A percentile compares a stretch with the other conserved stretches of the same genome.
Evolutionary conservation across 2,797 vertebrate species (phyloP).

Genomic region (Sciurus vulgaris): DNA sequence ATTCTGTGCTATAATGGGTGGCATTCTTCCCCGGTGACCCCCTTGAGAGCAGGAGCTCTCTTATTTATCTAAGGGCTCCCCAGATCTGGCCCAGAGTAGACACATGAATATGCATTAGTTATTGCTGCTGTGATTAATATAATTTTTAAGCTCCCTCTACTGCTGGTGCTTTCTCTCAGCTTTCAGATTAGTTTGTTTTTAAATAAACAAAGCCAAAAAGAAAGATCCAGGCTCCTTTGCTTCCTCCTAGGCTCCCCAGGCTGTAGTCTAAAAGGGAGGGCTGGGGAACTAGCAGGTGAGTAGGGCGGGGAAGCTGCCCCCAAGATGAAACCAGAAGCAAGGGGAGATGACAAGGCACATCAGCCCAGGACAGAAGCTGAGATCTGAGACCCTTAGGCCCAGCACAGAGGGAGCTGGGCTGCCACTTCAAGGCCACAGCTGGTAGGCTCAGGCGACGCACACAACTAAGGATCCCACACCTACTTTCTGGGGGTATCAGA

Average conservation of each 20-base stretch:
- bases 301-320: neutral
- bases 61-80: slow-evolving; percentile 26
- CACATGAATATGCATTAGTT: slow-evolving; percentile 8
- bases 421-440: neutral
- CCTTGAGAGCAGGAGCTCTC: neutral
- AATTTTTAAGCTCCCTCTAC: slow-evolving; percentile 53
- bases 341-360: neutral
- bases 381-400: no score
- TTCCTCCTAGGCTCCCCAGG: neutral
- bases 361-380: neutral
- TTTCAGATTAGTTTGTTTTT: slow-evolving; percentile 37
- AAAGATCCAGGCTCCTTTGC: slow-evolving; percentile 14
- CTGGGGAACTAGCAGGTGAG: neutral
- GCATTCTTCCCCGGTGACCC: neutral
- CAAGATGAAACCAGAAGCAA: neutral
- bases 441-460: neutral
- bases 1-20: neutral
- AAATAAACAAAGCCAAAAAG: slow-evolving; percentile 63
- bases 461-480: rapidly evolving
- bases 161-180: neutral
- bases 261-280: neutral
- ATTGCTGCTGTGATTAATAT: slow-evolving; percentile 47
- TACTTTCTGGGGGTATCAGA: neutral
- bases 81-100: neutral
- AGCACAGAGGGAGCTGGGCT: neutral